Evolutionary conservation across 1,140 invertebrate genomes (phyloP).

Genomic region (Coptotermes formosanus): DNA sequence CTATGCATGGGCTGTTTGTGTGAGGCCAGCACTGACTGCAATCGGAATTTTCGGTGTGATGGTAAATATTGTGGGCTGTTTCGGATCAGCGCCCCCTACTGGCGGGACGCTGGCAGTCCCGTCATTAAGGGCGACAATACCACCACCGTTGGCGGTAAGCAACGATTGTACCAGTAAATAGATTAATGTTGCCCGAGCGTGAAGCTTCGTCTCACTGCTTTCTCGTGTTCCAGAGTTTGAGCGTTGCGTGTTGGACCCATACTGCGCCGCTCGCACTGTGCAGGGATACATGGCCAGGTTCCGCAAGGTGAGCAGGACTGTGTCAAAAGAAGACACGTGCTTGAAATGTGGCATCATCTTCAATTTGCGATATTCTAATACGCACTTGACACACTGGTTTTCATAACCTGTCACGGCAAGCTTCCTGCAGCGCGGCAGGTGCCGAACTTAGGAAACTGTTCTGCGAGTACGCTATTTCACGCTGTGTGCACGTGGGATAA

Average conservation of each 20-base stretch:
- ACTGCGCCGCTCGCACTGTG: slow-evolving; percentile 70
- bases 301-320: slow-evolving; percentile 57
- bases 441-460: too few species aligned
- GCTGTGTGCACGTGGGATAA: too few species aligned
- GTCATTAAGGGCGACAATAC: slow-evolving; percentile 56
- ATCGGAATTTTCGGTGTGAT: slow-evolving; percentile 60
- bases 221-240: slow-evolving; percentile 59
- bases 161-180: background rate
- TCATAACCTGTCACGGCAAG: too few species aligned
- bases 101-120: slow-evolving; percentile 81
- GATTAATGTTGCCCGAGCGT: background rate
- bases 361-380: too few species aligned
- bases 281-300: slow-evolving; percentile 79
- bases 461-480: too few species aligned
- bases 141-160: slow-evolving; percentile 42
- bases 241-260: slow-evolving; percentile 70
- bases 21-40: slow-evolving; percentile 76
- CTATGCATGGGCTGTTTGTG: slow-evolving; percentile 82
- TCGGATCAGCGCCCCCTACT: slow-evolving; percentile 82
- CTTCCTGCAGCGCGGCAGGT: too few species aligned
- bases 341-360: too few species aligned
- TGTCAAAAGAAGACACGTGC: too few species aligned
- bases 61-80: slow-evolving; percentile 79
- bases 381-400: too few species aligned
- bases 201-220: background rate